Percentiles rank a stretch among this genome's conserved stretches.
These are phyloP conservation scores for Campoplex capitator DNA, from an alignment of 2,888 invertebrate species.

Conservation along the genomic window DNA sequence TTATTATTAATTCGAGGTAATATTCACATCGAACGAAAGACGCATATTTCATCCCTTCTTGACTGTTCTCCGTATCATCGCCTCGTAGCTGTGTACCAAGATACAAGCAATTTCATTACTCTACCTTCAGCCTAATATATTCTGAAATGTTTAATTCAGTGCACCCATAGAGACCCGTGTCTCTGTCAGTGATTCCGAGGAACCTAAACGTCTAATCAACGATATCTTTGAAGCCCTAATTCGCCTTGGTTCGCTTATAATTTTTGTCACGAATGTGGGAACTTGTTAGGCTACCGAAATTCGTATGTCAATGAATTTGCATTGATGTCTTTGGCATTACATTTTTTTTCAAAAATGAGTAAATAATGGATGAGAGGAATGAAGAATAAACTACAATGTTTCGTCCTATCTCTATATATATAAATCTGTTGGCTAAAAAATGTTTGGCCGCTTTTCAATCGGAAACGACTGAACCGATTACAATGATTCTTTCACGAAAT, in stretches of 20 bases:
- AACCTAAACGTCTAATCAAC: slow-evolving; percentile 42
- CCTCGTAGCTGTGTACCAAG: slow-evolving; percentile 17
- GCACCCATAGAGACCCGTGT: slow-evolving; percentile 2
- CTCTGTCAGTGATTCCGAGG: slow-evolving; percentile 8
- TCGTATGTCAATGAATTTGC: not conserved
- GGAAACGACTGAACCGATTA: too few relatives aligned
- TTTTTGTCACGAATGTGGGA: slow-evolving; percentile 3
- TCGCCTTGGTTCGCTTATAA: slow-evolving; percentile 6
- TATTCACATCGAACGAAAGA: slow-evolving; percentile 45
- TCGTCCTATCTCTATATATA: too few relatives aligned
- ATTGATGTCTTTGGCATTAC: not conserved
- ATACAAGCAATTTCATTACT: slow-evolving; percentile 56
- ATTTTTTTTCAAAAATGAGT: not conserved
- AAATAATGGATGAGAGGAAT: not conserved
- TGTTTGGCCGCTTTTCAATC: too few relatives aligned
- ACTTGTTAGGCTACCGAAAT: not conserved
- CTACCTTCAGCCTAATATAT: slow-evolving; percentile 54
- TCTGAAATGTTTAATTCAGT: slow-evolving; percentile 51
- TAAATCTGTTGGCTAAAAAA: too few relatives aligned
- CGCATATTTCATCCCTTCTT: slow-evolving; percentile 16
- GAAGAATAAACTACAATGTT: not conserved
- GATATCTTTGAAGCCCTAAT: slow-evolving; percentile 33
- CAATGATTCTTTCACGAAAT: too few relatives aligned
- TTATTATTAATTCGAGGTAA: slow-evolving; percentile 48
- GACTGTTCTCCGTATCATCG: slow-evolving; percentile 10